Evolutionary conservation across 2,888 invertebrate genomes (phyloP), one percentile per base, ranked within the genome.

Genomic region (Apotomis betuletana): DNA sequence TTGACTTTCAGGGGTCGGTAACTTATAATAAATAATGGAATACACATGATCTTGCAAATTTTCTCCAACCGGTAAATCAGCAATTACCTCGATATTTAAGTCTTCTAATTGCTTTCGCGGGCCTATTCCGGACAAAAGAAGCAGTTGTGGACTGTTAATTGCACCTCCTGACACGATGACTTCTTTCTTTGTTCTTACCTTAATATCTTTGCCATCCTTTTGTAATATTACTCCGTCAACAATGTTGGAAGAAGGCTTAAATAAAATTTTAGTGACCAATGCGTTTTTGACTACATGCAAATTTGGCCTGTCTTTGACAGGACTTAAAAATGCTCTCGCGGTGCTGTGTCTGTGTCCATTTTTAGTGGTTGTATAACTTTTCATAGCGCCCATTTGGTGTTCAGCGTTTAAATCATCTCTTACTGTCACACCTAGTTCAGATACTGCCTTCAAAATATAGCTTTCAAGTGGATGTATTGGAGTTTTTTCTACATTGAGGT

Each of bases 71-170:
- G 91, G 87, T n/a, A 92, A 85, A 77, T 94, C 90, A 27, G 85
- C 82, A 58, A 90, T 80, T 0, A 93, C 83, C 3, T 86, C 77
- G 49, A 94, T 94, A 1, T 83, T 83, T 12, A 90, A 78, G 0
- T 87, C 78, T 51, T 83, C 75, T 44, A 94, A 80, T 73, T 94
- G 90, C 9, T 87, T 78, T 63, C 77, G 80, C 0, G 94, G 94
- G 1, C 94, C 94, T 15, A 94, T 85, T 3, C 94, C 94, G 0
- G 94, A 94, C 0, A 94, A 77, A 81, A 94, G 84, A 27, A 94
- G 79, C 3, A 94, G 78, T 77, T 94, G 93, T 0, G 94, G 94
- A 0, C 94, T 90, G 77, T 94, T 94, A 4, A 94, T 85, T 4
- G 92, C 77, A 10, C 94, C 94, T 0, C 88, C 93, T 1, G 94